Conservation (phyloP, 2,113 vertebrate species). For the Coptodon bakossiorum region DNA sequence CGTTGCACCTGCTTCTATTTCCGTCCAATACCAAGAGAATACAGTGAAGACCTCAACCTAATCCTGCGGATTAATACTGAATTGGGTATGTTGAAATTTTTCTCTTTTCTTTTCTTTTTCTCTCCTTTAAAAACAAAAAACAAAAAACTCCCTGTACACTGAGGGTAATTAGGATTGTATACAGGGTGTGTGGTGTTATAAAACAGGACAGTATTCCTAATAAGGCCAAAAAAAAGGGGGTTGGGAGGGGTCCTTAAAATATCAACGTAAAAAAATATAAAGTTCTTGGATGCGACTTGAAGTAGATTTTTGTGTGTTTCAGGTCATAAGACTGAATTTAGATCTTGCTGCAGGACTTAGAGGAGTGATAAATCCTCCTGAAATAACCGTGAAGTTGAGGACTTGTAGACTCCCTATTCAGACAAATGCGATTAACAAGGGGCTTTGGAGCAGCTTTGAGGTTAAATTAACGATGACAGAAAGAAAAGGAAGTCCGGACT, state of each 20-base stretch:
- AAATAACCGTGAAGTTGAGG: slow-evolving; percentile 67
- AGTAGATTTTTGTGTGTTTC: background rate
- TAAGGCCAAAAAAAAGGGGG: background rate
- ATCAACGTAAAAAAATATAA: background rate
- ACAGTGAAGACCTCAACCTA: background rate
- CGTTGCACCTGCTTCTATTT: slow-evolving; percentile 28
- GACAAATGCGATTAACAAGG: slow-evolving; percentile 72
- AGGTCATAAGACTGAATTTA: background rate
- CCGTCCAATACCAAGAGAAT: background rate
- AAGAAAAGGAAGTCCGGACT: background rate
- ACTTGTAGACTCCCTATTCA: slow-evolving; percentile 55
- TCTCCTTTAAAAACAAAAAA: background rate
- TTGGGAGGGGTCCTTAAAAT: background rate
- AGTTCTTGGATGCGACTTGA: background rate
- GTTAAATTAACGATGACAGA: slow-evolving; percentile 30
- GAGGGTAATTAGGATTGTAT: background rate
- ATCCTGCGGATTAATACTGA: background rate
- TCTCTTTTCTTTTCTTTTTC: background rate
- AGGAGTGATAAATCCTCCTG: slow-evolving; percentile 56
- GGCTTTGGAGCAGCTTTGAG: slow-evolving; percentile 53
- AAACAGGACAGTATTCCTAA: background rate
- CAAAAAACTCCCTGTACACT: background rate
- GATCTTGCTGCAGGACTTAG: slow-evolving; percentile 16
- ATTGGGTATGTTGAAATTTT: background rate
- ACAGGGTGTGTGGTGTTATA: background rate